Conservation (phyloP, 2,888 invertebrate genomes). For the Cosmia trapezina region DNA sequence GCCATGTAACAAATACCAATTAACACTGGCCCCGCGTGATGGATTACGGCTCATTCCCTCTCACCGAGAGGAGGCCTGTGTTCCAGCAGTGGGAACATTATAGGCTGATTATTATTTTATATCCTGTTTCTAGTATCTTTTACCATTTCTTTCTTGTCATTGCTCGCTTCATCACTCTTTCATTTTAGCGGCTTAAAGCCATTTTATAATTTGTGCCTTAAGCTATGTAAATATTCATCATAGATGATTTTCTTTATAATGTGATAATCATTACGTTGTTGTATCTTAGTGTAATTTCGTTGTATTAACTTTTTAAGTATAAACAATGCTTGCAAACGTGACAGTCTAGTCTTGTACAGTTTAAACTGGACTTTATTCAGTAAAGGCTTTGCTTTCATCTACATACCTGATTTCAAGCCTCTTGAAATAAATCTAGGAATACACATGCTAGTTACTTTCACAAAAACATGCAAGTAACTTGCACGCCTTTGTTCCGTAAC, state of each 20-base stretch:
- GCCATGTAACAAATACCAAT: no score
- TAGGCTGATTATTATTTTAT: no score
- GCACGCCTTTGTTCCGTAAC: not conserved
- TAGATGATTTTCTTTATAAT: conserved; percentile 82
- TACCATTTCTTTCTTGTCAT: not conserved
- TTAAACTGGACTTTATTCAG: conserved; percentile 70
- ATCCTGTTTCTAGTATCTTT: not conserved
- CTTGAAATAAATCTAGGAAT: conserved; percentile 1
- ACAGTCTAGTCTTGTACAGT: conserved; percentile 82
- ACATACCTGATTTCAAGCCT: conserved; percentile 40
- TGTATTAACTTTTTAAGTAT: conserved; percentile 69
- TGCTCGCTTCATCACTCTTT: conserved; percentile 34
- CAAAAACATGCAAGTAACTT: not conserved
- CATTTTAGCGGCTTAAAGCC: conserved; percentile 79
- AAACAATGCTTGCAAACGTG: conserved; percentile 76
- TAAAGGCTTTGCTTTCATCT: conserved; percentile 57
- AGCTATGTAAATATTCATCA: conserved; percentile 86
- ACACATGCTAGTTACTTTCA: not conserved
- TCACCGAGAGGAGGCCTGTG: no score
- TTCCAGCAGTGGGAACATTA: no score
- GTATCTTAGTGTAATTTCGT: conserved; percentile 74
- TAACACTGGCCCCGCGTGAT: no score
- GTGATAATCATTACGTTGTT: conserved; percentile 82
- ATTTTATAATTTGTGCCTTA: conserved; percentile 86
- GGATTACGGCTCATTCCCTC: no score